phyloP scores from a whole-genome alignment of 2,113 vertebrate genomes.

The Regulus satrapa region DNA sequence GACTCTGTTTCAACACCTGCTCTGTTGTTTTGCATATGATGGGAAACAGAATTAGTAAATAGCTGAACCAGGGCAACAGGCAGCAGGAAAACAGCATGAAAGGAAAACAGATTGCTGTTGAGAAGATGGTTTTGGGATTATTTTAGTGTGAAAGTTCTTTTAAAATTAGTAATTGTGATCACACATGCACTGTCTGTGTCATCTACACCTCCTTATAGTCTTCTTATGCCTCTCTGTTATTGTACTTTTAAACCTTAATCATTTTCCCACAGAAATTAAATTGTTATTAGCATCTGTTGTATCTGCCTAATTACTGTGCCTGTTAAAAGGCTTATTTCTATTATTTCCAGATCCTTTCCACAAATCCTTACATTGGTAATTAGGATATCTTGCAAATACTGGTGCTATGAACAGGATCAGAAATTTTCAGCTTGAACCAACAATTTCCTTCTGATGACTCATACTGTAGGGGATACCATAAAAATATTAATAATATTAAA shows the following conservation, averaged over 20 bases:
- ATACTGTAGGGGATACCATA: background rate
- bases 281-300: slow-evolving; percentile 60
- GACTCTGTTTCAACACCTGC: background rate
- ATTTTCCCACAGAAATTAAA: slow-evolving; percentile 45
- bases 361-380: slow-evolving; percentile 30
- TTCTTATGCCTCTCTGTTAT: background rate
- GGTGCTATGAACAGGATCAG: background rate
- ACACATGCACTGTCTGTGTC: background rate
- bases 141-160: slow-evolving; percentile 28
- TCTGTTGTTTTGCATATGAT: background rate
- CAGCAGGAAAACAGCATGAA: background rate
- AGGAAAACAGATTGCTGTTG: background rate
- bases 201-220: background rate
- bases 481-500: background rate
- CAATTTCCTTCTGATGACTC: background rate
- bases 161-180: slow-evolving; percentile 44
- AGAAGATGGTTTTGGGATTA: background rate
- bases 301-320: slow-evolving; percentile 32
- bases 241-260: slow-evolving; percentile 39
- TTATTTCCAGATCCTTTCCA: slow-evolving; percentile 13
- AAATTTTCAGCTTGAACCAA: background rate
- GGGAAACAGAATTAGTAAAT: slow-evolving; percentile 1
- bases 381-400: background rate
- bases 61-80: background rate
- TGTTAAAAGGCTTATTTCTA: slow-evolving; percentile 48